A percentile compares a stretch with the other conserved stretches of the same genome.
phyloP scores from a whole-genome alignment of 2,113 vertebrate species.

The Pseudolaguvia tuberculata region DNA sequence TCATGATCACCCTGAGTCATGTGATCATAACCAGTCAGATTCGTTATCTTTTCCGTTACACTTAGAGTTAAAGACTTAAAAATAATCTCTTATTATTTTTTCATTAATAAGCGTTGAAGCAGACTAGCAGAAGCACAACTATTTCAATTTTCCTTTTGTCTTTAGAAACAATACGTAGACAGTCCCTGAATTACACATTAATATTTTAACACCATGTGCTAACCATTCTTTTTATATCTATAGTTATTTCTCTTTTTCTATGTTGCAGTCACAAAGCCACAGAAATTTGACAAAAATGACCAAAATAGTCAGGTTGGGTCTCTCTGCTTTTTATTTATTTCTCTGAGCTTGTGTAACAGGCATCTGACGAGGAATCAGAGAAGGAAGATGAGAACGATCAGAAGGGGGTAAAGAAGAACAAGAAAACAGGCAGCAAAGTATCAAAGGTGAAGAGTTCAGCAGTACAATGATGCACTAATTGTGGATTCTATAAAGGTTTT shows the following conservation, averaged over 20 bases:
- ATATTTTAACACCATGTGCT: not conserved
- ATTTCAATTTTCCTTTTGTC: too few relatives aligned
- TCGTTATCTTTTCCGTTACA: too few relatives aligned
- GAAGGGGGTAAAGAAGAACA: conserved; percentile 49
- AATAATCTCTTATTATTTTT: too few relatives aligned
- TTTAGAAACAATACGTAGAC: too few relatives aligned
- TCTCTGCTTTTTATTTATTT: not conserved
- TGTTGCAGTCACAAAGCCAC: too few relatives aligned
- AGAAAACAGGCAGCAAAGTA: conserved; percentile 45
- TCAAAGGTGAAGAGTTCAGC: conserved; percentile 51
- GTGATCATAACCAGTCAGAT: too few relatives aligned
- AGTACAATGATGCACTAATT: not conserved
- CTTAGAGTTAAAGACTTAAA: too few relatives aligned
- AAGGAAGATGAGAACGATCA: conserved; percentile 55
- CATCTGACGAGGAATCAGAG: conserved; percentile 55
- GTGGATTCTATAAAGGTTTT: not conserved
- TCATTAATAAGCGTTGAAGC: too few relatives aligned
- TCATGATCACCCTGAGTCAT: too few relatives aligned
- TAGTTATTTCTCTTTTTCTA: not conserved
- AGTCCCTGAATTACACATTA: too few relatives aligned
- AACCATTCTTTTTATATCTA: not conserved
- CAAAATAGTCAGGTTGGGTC: too few relatives aligned
- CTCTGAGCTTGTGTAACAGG: conserved; percentile 42
- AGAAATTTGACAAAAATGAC: not conserved
- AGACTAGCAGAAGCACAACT: too few relatives aligned